A percentile compares a stretch with the other conserved stretches of the same genome.
Conservation (phyloP, 53 echinoderm and acorn worm genomes). For the Luidia sarsii region DNA sequence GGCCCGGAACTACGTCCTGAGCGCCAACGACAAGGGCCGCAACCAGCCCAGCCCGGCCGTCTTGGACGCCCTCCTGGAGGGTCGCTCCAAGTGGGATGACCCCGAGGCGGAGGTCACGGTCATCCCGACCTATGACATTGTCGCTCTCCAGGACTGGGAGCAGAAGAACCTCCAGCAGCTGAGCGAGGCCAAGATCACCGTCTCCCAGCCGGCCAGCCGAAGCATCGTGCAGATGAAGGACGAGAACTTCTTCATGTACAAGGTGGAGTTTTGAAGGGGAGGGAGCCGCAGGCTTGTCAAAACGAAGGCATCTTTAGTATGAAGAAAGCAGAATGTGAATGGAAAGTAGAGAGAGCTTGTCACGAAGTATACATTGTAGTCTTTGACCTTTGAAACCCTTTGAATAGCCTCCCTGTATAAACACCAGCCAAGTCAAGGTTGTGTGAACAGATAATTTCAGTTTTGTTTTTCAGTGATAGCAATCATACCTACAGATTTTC, state of each 20-base stretch:
- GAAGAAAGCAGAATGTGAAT: too few relatives aligned
- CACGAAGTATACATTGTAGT: too few relatives aligned
- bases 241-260: constrained; percentile 99
- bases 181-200: constrained; percentile 76
- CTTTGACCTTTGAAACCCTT: too few relatives aligned
- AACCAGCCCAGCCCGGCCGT: constrained; percentile 79
- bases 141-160: constrained; percentile 85
- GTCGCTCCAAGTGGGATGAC: constrained; percentile 90
- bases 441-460: too few relatives aligned
- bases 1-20: constrained; percentile 94
- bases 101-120: constrained; percentile 73
- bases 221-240: constrained; percentile 99
- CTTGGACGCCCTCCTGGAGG: constrained; percentile 90
- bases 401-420: too few relatives aligned
- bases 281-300: too few relatives aligned
- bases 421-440: too few relatives aligned
- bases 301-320: too few relatives aligned
- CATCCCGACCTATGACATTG: constrained; percentile 93
- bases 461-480: too few relatives aligned
- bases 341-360: too few relatives aligned
- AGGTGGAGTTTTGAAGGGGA: constrained; percentile 83
- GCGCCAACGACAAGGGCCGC: constrained; percentile 81
- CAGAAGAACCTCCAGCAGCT: constrained; percentile 78
- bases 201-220: constrained; percentile 87
- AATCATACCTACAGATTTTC: too few relatives aligned